These are phyloP conservation scores for Dryobota labecula DNA, from an alignment of 2,888 invertebrate genomes.

Conservation along the genomic window DNA sequence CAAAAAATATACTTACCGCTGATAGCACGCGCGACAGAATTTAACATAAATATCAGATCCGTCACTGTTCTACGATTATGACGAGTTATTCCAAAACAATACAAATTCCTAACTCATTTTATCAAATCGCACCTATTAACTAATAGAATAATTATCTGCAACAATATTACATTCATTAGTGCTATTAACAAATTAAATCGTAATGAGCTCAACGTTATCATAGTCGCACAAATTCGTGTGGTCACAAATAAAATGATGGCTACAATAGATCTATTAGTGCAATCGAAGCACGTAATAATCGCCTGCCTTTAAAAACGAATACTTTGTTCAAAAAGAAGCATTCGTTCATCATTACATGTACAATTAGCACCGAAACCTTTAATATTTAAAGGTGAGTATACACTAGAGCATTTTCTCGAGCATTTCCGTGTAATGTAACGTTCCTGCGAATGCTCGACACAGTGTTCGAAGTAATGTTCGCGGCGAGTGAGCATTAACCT, in stretches of 20 bases:
- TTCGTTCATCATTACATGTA: background rate
- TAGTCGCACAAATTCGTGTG: slow-evolving; percentile 9
- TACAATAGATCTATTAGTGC: slow-evolving; percentile 34
- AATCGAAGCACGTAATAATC: slow-evolving; percentile 48
- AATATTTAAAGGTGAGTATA: no score
- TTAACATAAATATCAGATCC: no score
- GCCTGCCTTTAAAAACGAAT: slow-evolving; percentile 19
- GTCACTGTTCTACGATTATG: no score
- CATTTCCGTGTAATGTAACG: no score
- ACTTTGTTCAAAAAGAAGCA: background rate
- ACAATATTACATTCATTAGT: slow-evolving; percentile 21
- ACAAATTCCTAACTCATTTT: slow-evolving; percentile 8
- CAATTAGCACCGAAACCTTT: background rate
- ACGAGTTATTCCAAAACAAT: background rate
- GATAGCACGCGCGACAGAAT: no score
- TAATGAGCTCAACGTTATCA: slow-evolving; percentile 24
- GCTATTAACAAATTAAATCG: slow-evolving; percentile 49
- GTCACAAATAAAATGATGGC: slow-evolving; percentile 21
- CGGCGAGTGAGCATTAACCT: no score
- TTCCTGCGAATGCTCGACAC: no score
- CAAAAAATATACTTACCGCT: no score
- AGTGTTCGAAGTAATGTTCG: no score
- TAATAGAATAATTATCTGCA: slow-evolving; percentile 18
- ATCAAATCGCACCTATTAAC: slow-evolving; percentile 2
- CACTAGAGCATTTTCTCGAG: no score